Evolutionary conservation across 2,888 invertebrate species (phyloP).

Genomic region (Drosophila colorata): DNA sequence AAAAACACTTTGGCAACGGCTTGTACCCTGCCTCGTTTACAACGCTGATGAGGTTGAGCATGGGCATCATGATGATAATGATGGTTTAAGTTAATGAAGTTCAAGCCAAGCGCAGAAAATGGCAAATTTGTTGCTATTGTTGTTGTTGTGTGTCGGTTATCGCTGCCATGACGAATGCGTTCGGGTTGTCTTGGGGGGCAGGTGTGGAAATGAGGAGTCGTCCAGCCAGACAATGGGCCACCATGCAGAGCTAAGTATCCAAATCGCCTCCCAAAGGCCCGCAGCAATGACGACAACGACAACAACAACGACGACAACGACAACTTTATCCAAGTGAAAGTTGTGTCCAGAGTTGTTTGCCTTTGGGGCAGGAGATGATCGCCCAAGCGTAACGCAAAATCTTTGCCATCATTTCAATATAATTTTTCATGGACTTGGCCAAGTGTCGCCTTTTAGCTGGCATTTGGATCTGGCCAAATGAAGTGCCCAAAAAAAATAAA

Average conservation of each 20-base stretch:
- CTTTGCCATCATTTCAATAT: conserved; percentile 26
- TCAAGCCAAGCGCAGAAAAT: conserved; percentile 41
- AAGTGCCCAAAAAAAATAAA: conserved; percentile 27
- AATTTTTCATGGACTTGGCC: conserved; percentile 8
- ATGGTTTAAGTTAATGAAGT: conserved; percentile 36
- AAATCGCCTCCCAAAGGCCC: conserved; percentile 38
- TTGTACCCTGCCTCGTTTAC: conserved; percentile 42
- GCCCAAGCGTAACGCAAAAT: conserved; percentile 26
- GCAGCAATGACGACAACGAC: conserved; percentile 17
- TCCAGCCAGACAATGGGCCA: conserved; percentile 48
- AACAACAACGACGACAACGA: conserved; percentile 26
- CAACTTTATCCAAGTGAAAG: conserved; percentile 69
- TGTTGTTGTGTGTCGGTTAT: conserved; percentile 9
- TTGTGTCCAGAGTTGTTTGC: conserved; percentile 51
- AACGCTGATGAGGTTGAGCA: conserved; percentile 19
- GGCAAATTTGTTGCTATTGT: conserved; percentile 39
- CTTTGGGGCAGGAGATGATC: conserved; percentile 29
- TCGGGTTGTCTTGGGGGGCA: conserved; percentile 4
- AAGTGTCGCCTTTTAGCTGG: conserved; percentile 31
- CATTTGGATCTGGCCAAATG: conserved; percentile 28
- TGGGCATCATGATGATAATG: conserved; percentile 9
- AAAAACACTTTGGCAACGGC: conserved; percentile 67
- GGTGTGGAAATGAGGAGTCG: conserved; percentile 1
- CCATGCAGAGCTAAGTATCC: conserved; percentile 44
- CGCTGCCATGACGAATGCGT: conserved; percentile 52